Conservation (phyloP, 2,888 invertebrate species). For the Melieria omissa region DNA sequence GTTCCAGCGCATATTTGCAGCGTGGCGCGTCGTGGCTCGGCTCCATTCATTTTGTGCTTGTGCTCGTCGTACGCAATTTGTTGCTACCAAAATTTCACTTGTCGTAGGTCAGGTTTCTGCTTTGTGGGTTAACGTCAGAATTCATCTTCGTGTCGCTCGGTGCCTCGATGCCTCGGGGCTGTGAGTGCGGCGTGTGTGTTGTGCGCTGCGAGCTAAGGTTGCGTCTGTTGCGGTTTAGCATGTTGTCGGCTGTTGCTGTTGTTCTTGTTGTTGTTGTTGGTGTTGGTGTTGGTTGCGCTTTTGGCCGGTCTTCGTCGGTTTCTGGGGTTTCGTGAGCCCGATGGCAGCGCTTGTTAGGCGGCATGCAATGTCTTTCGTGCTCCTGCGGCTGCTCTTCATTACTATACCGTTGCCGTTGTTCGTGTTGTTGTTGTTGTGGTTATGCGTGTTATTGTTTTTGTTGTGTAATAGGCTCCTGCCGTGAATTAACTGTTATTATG, state of each 20-base stretch:
- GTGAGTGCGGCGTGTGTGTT: slow-evolving; percentile 19
- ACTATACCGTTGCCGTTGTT: background rate
- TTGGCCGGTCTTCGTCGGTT: background rate
- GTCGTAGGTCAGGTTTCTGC: slow-evolving; percentile 56
- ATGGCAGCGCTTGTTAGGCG: slow-evolving; percentile 6
- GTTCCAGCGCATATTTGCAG: too few relatives aligned
- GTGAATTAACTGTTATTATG: slow-evolving; percentile 37
- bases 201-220: slow-evolving; percentile 38
- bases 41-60: slow-evolving; percentile 19
- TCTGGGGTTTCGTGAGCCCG: slow-evolving; percentile 17
- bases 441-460: slow-evolving; percentile 8
- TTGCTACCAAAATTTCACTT: slow-evolving; percentile 55
- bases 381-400: background rate
- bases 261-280: background rate
- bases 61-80: background rate
- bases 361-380: slow-evolving; percentile 38
- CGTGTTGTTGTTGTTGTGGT: slow-evolving; percentile 7
- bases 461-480: slow-evolving; percentile 39
- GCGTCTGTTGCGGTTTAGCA: slow-evolving; percentile 30
- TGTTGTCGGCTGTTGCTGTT: slow-evolving; percentile 20
- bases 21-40: background rate
- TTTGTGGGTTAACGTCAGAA: slow-evolving; percentile 14
- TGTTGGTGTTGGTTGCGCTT: slow-evolving; percentile 7
- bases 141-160: slow-evolving; percentile 20
- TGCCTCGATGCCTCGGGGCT: slow-evolving; percentile 1